These are phyloP conservation scores for Lophotis ruficrista DNA, from an alignment of 2,113 vertebrate genomes.

Conservation along the genomic window DNA sequence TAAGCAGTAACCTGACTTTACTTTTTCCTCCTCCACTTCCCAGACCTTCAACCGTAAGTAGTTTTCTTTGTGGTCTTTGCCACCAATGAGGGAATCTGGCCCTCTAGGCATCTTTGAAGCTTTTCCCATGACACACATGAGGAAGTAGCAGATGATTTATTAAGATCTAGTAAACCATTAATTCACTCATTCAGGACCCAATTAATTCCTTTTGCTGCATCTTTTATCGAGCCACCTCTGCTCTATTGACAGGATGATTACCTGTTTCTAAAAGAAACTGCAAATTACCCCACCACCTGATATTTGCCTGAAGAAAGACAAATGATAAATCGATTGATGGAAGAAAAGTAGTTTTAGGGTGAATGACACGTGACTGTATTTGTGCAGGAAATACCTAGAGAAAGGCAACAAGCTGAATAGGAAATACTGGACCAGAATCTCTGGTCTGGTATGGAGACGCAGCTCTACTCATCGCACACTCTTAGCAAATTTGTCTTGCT, in stretches of 20 bases:
- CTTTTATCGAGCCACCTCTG: neutral
- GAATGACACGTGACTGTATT: neutral
- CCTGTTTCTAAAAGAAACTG: neutral
- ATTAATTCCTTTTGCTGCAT: neutral
- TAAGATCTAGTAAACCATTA: constrained; percentile 30
- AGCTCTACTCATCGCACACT: neutral
- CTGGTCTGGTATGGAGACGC: neutral
- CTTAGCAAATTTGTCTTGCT: neutral
- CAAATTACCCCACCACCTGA: neutral
- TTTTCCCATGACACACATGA: constrained; percentile 18
- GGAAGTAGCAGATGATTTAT: constrained; percentile 48
- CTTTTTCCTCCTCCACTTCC: constrained; percentile 25
- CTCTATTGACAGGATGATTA: neutral
- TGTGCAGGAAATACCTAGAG: constrained; percentile 9
- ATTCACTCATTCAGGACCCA: neutral
- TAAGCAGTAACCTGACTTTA: neutral
- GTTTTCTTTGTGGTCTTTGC: constrained; percentile 28
- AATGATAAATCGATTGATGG: neutral
- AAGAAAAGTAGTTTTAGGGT: constrained; percentile 1
- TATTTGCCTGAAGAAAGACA: constrained; percentile 1
- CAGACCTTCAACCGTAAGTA: neutral
- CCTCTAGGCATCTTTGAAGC: neutral
- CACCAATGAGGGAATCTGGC: neutral
- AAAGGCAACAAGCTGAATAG: neutral
- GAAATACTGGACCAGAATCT: neutral